Conservation (phyloP, 2,797 vertebrate species). For the Vultur gryphus region DNA sequence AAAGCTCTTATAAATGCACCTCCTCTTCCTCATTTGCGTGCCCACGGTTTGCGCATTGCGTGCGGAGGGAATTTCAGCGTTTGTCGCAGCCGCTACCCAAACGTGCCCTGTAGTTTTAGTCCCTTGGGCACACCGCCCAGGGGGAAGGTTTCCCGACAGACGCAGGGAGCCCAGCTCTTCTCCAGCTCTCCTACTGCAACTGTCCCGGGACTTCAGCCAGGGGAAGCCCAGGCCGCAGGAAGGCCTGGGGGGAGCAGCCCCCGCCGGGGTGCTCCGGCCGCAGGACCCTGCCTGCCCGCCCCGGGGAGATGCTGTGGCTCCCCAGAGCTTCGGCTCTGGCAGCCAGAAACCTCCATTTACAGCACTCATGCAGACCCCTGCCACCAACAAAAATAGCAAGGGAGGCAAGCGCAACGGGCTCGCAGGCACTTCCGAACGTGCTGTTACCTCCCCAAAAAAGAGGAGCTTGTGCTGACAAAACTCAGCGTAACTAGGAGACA, state of each 20-base stretch:
- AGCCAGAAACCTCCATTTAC: neutral
- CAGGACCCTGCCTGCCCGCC: no score
- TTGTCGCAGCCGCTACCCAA: neutral
- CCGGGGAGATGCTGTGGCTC: neutral
- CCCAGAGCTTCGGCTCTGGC: no score
- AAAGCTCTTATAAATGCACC: neutral
- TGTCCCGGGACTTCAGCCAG: neutral
- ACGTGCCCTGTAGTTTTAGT: neutral
- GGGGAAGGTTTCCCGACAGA: neutral
- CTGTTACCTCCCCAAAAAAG: neutral
- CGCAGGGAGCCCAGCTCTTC: neutral
- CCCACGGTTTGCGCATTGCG: neutral
- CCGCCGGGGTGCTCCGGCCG: no score
- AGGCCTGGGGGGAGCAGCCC: neutral
- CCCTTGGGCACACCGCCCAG: neutral
- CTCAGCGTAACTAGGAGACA: neutral
- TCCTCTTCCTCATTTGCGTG: neutral
- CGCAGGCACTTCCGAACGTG: rapidly evolving
- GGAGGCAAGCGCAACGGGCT: neutral
- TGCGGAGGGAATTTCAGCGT: neutral
- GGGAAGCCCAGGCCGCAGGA: neutral
- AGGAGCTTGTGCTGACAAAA: neutral
- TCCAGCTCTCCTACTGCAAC: neutral
- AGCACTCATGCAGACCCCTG: neutral
- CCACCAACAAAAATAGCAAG: neutral